Percentiles rank a stretch among this genome's conserved stretches.
Conservation (phyloP, 92 coral and sea anemone genomes). For the Porites cylindrica region DNA sequence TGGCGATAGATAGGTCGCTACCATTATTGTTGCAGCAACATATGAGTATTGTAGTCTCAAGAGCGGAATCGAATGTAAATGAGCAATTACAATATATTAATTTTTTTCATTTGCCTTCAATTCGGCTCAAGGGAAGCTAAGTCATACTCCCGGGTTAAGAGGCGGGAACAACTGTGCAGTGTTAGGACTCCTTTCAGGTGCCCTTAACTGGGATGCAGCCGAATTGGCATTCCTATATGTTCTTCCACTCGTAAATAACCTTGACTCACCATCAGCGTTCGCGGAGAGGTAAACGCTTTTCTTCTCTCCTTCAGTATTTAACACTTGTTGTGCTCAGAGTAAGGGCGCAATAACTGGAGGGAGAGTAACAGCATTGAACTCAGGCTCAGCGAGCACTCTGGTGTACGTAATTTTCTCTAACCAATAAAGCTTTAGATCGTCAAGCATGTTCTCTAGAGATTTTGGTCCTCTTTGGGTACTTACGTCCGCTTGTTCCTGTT, state of each 20-base stretch:
- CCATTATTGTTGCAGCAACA: too few species aligned
- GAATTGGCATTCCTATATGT: neutral
- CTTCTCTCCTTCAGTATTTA: conserved; percentile 61
- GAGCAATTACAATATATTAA: too few species aligned
- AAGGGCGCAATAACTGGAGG: conserved; percentile 61
- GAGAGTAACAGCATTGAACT: conserved; percentile 27
- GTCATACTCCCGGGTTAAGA: neutral
- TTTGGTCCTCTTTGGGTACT: too few species aligned
- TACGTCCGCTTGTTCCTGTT: too few species aligned
- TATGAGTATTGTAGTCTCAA: too few species aligned
- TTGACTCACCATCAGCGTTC: conserved; percentile 17
- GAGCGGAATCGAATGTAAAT: too few species aligned
- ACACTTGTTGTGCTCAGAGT: conserved; percentile 22
- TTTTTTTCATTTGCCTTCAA: too few species aligned
- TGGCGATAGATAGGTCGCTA: too few species aligned
- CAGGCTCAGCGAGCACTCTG: conserved; percentile 13
- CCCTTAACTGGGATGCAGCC: neutral
- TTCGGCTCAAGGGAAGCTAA: too few species aligned
- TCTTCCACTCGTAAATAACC: conserved; percentile 1
- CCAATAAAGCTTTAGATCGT: conserved; percentile 22
- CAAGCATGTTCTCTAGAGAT: too few species aligned
- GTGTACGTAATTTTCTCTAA: conserved; percentile 25
- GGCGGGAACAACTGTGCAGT: neutral
- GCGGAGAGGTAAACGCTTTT: conserved; percentile 45
- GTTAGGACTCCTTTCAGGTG: neutral